Percentiles rank a stretch among this genome's conserved stretches.
Conservation (phyloP, 2,797 vertebrate species). For the Benthosema pterotum region DNA sequence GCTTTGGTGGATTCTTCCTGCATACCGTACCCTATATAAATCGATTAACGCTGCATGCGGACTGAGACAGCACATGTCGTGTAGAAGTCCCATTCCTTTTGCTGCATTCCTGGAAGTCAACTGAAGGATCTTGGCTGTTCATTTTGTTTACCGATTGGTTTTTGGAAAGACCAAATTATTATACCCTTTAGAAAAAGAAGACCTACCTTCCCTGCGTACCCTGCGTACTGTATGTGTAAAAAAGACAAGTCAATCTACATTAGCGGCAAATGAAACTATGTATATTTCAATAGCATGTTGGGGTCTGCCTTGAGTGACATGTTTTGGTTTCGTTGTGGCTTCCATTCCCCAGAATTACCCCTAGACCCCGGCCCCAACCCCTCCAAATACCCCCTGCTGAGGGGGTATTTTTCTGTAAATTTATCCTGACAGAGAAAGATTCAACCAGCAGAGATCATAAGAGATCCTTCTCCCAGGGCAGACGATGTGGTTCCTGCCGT, state of each 20-base stretch:
- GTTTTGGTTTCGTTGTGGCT: constrained; percentile 34
- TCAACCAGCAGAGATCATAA: constrained; percentile 33
- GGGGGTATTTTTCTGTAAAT: constrained; percentile 42
- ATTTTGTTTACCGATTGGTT: too few species aligned
- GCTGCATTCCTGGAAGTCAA: too few species aligned
- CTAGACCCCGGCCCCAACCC: constrained; percentile 30
- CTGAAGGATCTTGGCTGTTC: too few species aligned
- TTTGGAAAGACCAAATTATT: too few species aligned
- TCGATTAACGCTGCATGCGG: too few species aligned
- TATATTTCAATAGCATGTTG: constrained; percentile 1
- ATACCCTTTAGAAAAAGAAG: too few species aligned
- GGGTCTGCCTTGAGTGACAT: constrained; percentile 22
- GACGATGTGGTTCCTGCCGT: constrained; percentile 9
- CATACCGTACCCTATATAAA: too few species aligned
- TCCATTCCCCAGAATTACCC: constrained; percentile 27
- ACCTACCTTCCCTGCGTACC: too few species aligned
- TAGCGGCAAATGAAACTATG: background rate
- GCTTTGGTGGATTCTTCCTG: background rate
- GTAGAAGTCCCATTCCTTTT: too few species aligned
- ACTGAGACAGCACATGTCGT: too few species aligned
- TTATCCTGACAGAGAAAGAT: constrained; percentile 48
- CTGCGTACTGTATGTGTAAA: too few species aligned
- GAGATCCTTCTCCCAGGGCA: constrained; percentile 36
- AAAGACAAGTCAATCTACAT: too few species aligned
- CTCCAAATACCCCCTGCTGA: constrained; percentile 8